Evolutionary conservation across 30 jellyfish, hydroid and myxozoan species (phyloP), one percentile per base, ranked within the genome.

Genomic region (Catostylus mosaicus): DNA sequence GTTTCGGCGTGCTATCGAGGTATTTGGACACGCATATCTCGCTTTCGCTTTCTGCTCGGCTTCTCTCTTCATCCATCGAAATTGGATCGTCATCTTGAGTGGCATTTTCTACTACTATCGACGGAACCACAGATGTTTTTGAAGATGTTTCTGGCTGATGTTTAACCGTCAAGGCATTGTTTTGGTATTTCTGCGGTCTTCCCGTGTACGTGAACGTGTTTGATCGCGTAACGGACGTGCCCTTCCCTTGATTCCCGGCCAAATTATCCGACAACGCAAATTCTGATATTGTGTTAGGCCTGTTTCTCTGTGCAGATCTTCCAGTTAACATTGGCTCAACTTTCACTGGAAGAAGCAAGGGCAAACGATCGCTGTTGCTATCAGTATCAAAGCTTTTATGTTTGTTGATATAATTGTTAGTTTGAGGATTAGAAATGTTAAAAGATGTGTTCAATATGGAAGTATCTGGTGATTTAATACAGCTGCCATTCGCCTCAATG

Each of bases 1-100:
- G 84, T 46, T 72, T 77, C 20, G 85, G 75, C 9, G 54, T 50
- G 33, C 88, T 63, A 75, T 90, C 97, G 43, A 90, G 77, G 71
- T 90, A 90, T 65, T 81, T 88, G 0, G 97, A 88, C 83, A 91
- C 73, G 60, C 95, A 80, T 36, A 54, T 80, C 56, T 78, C 81
- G 14, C 78, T 26, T 52, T 67, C 86, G 22, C 68, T 77, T 36
- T 61, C 83, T 7, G 80, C 35, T 16, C 65, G 30, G 36, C 59
- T 38, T 1, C 46, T 47, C 35, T 68, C 80, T 36, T 68, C 80
- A 29, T 68, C 80, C 27, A 60, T 24, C 12, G 2, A 35, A 29
- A 0, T 64, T 23, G 19, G 0, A 45, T 68, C 43, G 31, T 68
- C 80, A 36, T 68, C 45, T 35, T n/a, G 78, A 59, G 46, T n/a